Evolutionary conservation across 2,888 invertebrate species (phyloP), one percentile per base, ranked within the genome.

Genomic region (Dolichopus griseipennis): DNA sequence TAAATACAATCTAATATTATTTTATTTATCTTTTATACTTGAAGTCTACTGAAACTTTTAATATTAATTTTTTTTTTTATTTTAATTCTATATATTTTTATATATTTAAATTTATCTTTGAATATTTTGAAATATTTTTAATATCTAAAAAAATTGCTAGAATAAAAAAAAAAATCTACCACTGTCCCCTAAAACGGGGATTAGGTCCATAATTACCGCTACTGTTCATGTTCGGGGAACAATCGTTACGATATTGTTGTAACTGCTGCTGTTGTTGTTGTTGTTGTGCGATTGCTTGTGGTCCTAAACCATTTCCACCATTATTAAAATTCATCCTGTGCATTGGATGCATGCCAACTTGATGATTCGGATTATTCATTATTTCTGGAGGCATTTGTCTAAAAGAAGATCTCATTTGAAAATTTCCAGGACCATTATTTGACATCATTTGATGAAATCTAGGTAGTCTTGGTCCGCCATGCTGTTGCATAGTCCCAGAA

Each of bases 171-270:
- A 52, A 52, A 12, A 15, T 3, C 52, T 63, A 63, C 63, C 63
- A 37, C 33, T 65, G 21, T 65, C 63, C 63, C 63, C 63, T 63
- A 63, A 63, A 63, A 63, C 63, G 63, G 33, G 64, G 33, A 27
- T 66, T 67, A 27, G 63, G 69, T 20, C 66, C 65, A 65, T 65
- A 65, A 63, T 63, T 63, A 3, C 27, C 15, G 9, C 21, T 12
- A n/a, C 62, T 43, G 41, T 68, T 68, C 41, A 66, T 61, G 64
- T 67, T 69, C 37, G 67, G 65, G 22, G 61, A 33, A 66, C 69
- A 69, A 41, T 69, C 69, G 15, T 67, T 67, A 18, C 69, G 69
- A 67, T 69, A 69, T 18, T 63, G 63, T 5, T 62, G 62, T 15
- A 5, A 12, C 7, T 63, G 63, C 27, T 63, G 69, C n/a, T 52